These are phyloP conservation scores for Desoria tigrina DNA, from an alignment of 2,888 invertebrate species.

Conservation along the genomic window DNA sequence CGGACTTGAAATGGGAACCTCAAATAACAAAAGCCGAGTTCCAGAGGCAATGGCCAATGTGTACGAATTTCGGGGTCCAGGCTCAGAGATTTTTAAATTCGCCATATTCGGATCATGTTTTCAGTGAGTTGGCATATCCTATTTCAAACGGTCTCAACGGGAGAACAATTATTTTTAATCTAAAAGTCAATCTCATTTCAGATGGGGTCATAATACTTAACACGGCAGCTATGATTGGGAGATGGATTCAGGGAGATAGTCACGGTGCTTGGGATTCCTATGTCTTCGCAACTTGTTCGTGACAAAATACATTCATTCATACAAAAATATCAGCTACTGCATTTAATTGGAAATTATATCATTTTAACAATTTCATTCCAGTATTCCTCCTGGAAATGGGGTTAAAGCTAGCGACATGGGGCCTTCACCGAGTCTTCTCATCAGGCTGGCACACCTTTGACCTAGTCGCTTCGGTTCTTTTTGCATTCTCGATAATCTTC, in stretches of 20 bases:
- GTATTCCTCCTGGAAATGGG: slow-evolving; percentile 76
- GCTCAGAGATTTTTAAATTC: slow-evolving; percentile 49
- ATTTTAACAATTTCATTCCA: slow-evolving; percentile 57
- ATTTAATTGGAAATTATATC: slow-evolving; percentile 16
- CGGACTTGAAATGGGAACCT: slow-evolving; percentile 71
- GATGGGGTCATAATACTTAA: slow-evolving; percentile 73
- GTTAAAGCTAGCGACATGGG: slow-evolving; percentile 72
- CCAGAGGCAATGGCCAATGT: slow-evolving; percentile 47
- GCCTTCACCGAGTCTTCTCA: slow-evolving; percentile 70
- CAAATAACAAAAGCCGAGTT: slow-evolving; percentile 27
- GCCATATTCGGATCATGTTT: slow-evolving; percentile 44
- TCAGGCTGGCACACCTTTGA: slow-evolving; percentile 87
- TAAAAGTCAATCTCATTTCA: too few relatives aligned
- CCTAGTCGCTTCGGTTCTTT: slow-evolving; percentile 66
- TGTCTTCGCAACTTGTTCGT: slow-evolving; percentile 69
- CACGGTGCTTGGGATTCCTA: slow-evolving; percentile 77
- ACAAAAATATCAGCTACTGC: neutral
- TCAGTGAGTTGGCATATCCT: slow-evolving; percentile 43
- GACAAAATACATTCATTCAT: slow-evolving; percentile 13
- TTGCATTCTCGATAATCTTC: slow-evolving; percentile 53
- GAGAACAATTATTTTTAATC: slow-evolving; percentile 18
- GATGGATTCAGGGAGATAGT: slow-evolving; percentile 67
- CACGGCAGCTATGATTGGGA: slow-evolving; percentile 71
- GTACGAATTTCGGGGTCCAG: slow-evolving; percentile 37
- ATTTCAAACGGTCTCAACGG: neutral